Conservation (phyloP, 2,113 vertebrate genomes). For the Rhodinocichla rosea region DNA sequence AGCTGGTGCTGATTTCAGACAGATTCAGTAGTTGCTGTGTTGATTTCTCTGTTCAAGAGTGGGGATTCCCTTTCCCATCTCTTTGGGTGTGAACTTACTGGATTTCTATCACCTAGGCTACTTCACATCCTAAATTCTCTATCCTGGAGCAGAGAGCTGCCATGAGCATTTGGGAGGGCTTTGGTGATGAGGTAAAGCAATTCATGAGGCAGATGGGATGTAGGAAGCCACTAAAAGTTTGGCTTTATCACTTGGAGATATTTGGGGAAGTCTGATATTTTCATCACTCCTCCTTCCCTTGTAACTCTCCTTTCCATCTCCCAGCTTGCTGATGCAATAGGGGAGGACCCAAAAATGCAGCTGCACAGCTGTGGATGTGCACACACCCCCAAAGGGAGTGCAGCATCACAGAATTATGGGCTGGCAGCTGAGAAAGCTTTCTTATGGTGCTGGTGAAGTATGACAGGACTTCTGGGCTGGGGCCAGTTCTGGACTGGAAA, state of each 20-base stretch:
- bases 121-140: background rate
- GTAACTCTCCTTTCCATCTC: background rate
- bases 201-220: slow-evolving; percentile 3
- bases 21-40: background rate
- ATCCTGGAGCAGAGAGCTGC: background rate
- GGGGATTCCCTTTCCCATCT: background rate
- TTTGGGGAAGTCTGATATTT: background rate
- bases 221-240: background rate
- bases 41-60: background rate
- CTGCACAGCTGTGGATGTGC: fast-evolving
- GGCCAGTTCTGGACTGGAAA: background rate
- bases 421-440: background rate
- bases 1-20: background rate
- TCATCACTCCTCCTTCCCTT: background rate
- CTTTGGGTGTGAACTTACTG: background rate
- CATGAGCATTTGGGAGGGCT: background rate
- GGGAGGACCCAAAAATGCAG: background rate
- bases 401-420: background rate
- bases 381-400: background rate
- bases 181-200: background rate
- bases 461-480: background rate
- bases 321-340: background rate
- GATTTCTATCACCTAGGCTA: background rate
- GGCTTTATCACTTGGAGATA: slow-evolving; percentile 1
- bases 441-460: fast-evolving